Base-by-base conservation (phyloP, 2,888 invertebrate species). In the Leucozona laternaria region DNA sequence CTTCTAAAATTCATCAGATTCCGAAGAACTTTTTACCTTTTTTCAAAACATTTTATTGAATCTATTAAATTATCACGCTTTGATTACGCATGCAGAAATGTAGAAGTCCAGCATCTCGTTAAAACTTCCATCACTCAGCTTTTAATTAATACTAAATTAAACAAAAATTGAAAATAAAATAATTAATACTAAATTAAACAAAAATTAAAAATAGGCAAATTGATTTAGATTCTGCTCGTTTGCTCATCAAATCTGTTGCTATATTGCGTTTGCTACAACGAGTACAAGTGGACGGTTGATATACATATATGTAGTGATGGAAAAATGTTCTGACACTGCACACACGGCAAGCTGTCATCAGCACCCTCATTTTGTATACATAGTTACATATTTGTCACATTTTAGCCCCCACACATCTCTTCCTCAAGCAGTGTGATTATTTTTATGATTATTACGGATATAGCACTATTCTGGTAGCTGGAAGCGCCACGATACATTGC, bases 311-410 rank as follows among this genome's bases (percentile, higher is more conserved):
- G 25, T 3, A 37, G 15, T 13, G 37, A 37, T 13, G 1, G 13
- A 62, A 71, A 58, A 57, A 1, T n/a, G 5, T 4, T 57, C 25
- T 45, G 22, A 43, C 25, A 48, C 28, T 20, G 20, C 66, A 45
- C 50, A 45, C 43, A 50, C 2, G 5, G 11, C 66, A 28, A 64
- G 20, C 43, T 75, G 55, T 55, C 70, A 58, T 40, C 72, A 72
- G 15, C 62, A 50, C 66, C 82, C 62, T 45, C 62, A 34, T 17
- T 70, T 20, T 45, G 34, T n/a, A 72, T n/a, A n/a, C n/a, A n/a
- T n/a, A 31, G 76, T 77, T 76, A n/a, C n/a, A n/a, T n/a, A 77
- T 76, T 72, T 85, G 76, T 85, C 76, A 58, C 80, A 58, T 60
- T 84, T 70, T 11, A 48, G 15, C 37, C 28, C 53, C 28, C 31